Conservation (phyloP, 2,888 invertebrate genomes). For the Melitaea athalia region DNA sequence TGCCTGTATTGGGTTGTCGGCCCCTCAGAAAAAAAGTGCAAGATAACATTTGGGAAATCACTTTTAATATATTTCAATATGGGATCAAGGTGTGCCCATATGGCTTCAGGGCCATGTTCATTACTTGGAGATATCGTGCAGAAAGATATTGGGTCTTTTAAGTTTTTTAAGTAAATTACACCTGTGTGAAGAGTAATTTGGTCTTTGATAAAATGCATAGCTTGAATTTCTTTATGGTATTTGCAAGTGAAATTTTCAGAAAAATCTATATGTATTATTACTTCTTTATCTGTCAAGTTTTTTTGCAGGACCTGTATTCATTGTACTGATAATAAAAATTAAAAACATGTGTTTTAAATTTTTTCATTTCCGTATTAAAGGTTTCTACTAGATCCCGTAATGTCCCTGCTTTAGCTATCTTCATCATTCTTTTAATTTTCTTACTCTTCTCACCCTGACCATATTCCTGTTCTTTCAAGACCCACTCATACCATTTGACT, state of each 20-base stretch:
- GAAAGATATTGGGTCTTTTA: constrained; percentile 3
- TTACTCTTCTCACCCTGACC: no score
- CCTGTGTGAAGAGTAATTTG: constrained; percentile 37
- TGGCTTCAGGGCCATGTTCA: constrained; percentile 20
- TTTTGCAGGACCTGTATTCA: constrained; percentile 18
- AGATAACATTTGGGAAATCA: constrained; percentile 2
- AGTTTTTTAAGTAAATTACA: constrained; percentile 21
- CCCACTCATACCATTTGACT: no score
- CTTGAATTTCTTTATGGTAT: constrained; percentile 31
- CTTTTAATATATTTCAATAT: constrained; percentile 14
- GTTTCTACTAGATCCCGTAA: no score
- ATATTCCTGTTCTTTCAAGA: no score
- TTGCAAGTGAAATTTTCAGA: constrained; percentile 37
- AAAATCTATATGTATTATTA: constrained; percentile 31
- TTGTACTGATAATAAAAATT: constrained; percentile 18
- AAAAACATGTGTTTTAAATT: constrained; percentile 5
- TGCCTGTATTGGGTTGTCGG: constrained; percentile 39
- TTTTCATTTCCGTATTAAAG: background rate
- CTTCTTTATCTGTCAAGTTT: constrained; percentile 15
- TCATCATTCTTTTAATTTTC: no score
- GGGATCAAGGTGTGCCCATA: constrained; percentile 26
- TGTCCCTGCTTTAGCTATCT: no score
- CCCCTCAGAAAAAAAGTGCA: constrained; percentile 30
- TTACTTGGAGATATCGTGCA: constrained; percentile 19
- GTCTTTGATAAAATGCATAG: constrained; percentile 32